These are phyloP conservation scores for Drosophila bunnanda DNA, from an alignment of 2,888 invertebrate species.

Conservation along the genomic window DNA sequence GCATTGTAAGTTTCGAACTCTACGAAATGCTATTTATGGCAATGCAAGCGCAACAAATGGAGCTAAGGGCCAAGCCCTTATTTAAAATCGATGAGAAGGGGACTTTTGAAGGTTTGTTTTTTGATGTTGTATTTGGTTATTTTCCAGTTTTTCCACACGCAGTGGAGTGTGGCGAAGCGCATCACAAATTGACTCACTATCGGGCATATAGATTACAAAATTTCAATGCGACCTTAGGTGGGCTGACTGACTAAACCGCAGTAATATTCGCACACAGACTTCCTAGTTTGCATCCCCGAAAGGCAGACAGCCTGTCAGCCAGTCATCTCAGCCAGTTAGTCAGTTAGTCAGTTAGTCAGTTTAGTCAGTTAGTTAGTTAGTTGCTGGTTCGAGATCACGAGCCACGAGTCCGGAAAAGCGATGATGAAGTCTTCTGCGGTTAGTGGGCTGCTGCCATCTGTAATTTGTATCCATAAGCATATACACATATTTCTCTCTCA, in stretches of 20 bases:
- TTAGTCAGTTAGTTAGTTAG: conserved; percentile 41
- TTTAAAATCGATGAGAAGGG: conserved; percentile 22
- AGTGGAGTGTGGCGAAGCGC: conserved; percentile 69
- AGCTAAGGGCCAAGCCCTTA: conserved; percentile 65
- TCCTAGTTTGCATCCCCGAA: conserved; percentile 65
- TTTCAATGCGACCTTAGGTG: conserved; percentile 67
- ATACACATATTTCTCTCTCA: conserved; percentile 44
- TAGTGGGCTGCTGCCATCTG: conserved; percentile 64
- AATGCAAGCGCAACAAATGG: conserved; percentile 54
- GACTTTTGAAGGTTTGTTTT: conserved; percentile 58
- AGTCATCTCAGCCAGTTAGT: conserved; percentile 28
- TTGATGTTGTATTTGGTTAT: conserved; percentile 15
- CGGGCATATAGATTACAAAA: conserved; percentile 49
- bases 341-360: conserved; percentile 43
- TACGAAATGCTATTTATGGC: conserved; percentile 63
- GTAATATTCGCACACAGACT: conserved; percentile 30
- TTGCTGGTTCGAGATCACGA: conserved; percentile 57
- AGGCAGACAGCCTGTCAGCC: conserved; percentile 39
- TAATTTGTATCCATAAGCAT: conserved; percentile 70
- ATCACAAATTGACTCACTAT: conserved; percentile 45
- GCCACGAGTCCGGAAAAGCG: conserved; percentile 64
- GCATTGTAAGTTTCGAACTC: conserved; percentile 66
- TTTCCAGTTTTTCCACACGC: conserved; percentile 36
- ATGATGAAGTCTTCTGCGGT: conserved; percentile 77
- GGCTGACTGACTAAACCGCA: conserved; percentile 33